phyloP scores from a whole-genome alignment of 2,888 invertebrate genomes.

The Idaea biselata region DNA sequence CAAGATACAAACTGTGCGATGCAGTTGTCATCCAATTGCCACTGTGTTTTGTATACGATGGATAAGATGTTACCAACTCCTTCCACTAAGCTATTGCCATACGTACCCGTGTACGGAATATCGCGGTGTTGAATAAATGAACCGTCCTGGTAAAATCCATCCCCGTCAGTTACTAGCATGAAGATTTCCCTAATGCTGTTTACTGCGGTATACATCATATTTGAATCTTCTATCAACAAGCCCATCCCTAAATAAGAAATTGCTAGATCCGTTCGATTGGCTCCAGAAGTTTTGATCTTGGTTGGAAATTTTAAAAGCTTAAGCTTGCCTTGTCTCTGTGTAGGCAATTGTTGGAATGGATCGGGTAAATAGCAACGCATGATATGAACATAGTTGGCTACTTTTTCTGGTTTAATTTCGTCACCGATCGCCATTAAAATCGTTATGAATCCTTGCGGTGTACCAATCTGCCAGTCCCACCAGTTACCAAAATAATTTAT shows the following conservation, averaged over 20 bases:
- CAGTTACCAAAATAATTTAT: not conserved
- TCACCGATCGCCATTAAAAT: not conserved
- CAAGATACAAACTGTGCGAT: not conserved
- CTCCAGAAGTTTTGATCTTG: not conserved
- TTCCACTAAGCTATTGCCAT: not conserved
- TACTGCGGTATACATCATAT: not conserved
- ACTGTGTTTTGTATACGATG: not conserved
- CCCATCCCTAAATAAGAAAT: slow-evolving; percentile 1
- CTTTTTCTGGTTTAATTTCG: not conserved
- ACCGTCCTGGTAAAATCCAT: slow-evolving; percentile 4
- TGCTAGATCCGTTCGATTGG: not conserved
- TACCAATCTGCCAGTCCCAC: slow-evolving; percentile 5
- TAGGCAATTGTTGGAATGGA: not conserved
- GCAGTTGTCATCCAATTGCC: not conserved
- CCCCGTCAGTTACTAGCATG: not conserved
- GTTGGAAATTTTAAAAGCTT: not conserved
- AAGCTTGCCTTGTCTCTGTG: not conserved
- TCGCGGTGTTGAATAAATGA: slow-evolving; percentile 1
- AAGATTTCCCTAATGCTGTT: not conserved
- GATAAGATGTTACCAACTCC: not conserved
- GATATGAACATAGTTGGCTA: not conserved
- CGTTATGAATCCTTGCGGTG: not conserved
- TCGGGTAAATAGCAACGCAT: not conserved
- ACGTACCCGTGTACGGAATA: not conserved
- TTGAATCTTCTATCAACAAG: not conserved